These are phyloP conservation scores for Pachymerium ferrugineum DNA, from an alignment of 2,888 invertebrate genomes.

Conservation along the genomic window DNA sequence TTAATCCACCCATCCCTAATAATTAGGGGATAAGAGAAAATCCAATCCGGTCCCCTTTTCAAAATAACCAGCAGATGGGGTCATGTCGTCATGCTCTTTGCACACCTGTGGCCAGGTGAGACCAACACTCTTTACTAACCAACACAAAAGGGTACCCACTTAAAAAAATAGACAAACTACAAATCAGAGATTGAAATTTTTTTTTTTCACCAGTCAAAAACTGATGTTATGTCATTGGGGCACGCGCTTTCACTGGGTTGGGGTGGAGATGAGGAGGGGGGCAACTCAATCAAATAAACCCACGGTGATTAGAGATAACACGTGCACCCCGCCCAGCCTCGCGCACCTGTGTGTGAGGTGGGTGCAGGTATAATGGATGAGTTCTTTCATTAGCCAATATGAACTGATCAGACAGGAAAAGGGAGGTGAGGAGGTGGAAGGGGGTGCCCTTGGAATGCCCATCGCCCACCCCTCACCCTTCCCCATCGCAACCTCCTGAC, in stretches of 20 bases:
- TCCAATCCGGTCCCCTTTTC: neutral
- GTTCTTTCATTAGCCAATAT: slow-evolving; percentile 28
- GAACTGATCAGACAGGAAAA: slow-evolving; percentile 20
- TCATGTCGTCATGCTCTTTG: neutral
- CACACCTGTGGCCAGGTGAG: neutral
- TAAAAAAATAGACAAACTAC: neutral
- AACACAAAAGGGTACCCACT: neutral
- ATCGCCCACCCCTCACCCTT: slow-evolving; percentile 18
- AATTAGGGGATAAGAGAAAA: neutral
- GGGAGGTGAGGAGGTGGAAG: neutral
- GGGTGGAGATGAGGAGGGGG: slow-evolving; percentile 12
- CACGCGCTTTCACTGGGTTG: neutral
- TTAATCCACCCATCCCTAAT: neutral
- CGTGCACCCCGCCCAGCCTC: slow-evolving; percentile 10
- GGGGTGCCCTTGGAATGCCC: neutral
- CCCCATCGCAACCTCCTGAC: slow-evolving; percentile 1
- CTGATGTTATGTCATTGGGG: slow-evolving; percentile 1
- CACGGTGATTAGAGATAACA: slow-evolving; percentile 27
- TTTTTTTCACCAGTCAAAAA: neutral
- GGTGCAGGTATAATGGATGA: slow-evolving; percentile 22
- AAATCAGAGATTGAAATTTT: neutral
- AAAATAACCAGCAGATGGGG: neutral
- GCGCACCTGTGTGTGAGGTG: slow-evolving; percentile 22
- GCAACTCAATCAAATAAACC: slow-evolving; percentile 25
- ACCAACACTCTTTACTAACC: neutral